Base-by-base conservation (phyloP, 1,140 invertebrate genomes). In the Geopemphigus sp. region DNA sequence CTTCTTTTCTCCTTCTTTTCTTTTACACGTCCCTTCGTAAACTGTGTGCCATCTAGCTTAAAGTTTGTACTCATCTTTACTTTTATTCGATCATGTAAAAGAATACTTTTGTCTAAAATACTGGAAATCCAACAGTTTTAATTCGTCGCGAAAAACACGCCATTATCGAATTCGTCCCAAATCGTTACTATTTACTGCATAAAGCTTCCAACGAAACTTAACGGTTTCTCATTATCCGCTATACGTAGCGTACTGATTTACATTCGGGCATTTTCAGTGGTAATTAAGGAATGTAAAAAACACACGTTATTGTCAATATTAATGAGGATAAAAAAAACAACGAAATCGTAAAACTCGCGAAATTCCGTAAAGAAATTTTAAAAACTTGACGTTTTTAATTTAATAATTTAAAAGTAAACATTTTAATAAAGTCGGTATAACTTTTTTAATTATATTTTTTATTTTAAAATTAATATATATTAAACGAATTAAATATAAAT, bases 81-180 rank as follows among this genome's bases (percentile, higher is more conserved):
- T 6, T 59, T 74, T 47, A 73, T 59, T 76, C 22, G 14, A 45
- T 24, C 22, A 59, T 39, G 29, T 59, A 57, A 76, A 39, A 45
- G n/a, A 59, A 59, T 32, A 74, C 29, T 0, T 15, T 17, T 10
- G 19, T 22, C 19, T 5, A 59, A 57, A 50, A 50, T 50, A 50
- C 47, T 50, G 1, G 14, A 50, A 50, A 74, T 24, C 1, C 2
- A 54, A 56, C 29, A 64, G 63, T 64, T 63, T n/a, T 32, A 64
- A 10, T 64, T 19, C 53, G 17, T 19, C 15, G 5, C 1, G 53
- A 64, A 64, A 22, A 14, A n/a, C 11, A 29, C 3, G 5, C 4
- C 10, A 1, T 64, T 64, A 12, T n/a, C 3, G 39, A 64, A 64
- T 12, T n/a, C 19, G 1, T 5, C n/a, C 24, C n/a, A 19, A 29